phyloP scores from a whole-genome alignment of 2,113 vertebrate species.

The Falcunculus frontatus region DNA sequence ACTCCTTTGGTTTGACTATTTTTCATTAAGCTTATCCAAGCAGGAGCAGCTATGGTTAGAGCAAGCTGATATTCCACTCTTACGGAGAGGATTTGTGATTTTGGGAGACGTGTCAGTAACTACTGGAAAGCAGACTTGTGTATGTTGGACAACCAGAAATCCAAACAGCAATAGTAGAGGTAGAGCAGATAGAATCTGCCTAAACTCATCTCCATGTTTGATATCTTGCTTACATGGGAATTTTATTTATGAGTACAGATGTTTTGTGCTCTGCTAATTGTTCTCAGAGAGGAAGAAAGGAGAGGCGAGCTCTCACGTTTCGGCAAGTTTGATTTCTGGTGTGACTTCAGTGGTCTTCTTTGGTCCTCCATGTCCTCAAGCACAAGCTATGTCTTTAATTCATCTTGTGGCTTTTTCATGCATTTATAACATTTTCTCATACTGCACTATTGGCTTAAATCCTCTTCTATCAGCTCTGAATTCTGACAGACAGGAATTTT shows the following conservation, averaged over 20 bases:
- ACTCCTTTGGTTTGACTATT: background rate
- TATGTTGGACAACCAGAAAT: background rate
- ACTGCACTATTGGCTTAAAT: background rate
- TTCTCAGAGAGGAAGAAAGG: background rate
- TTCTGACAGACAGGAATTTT: background rate
- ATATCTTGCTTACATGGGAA: rapidly evolving
- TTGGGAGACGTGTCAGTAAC: background rate
- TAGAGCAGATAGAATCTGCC: background rate
- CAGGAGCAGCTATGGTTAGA: background rate
- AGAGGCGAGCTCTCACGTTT: background rate
- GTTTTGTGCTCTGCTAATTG: background rate
- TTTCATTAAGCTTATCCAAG: background rate
- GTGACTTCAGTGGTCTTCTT: background rate
- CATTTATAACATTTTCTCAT: background rate
- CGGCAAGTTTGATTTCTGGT: background rate
- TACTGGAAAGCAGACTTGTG: background rate
- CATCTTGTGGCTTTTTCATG: background rate
- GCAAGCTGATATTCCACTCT: background rate
- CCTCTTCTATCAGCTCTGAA: background rate
- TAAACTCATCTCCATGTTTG: background rate
- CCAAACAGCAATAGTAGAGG: background rate
- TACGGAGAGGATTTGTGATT: too few species aligned
- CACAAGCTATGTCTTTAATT: background rate
- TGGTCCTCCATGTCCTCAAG: background rate
- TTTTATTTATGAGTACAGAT: background rate